Conservation (phyloP, 2,113 vertebrate genomes). For the Acinonyx jubatus region DNA sequence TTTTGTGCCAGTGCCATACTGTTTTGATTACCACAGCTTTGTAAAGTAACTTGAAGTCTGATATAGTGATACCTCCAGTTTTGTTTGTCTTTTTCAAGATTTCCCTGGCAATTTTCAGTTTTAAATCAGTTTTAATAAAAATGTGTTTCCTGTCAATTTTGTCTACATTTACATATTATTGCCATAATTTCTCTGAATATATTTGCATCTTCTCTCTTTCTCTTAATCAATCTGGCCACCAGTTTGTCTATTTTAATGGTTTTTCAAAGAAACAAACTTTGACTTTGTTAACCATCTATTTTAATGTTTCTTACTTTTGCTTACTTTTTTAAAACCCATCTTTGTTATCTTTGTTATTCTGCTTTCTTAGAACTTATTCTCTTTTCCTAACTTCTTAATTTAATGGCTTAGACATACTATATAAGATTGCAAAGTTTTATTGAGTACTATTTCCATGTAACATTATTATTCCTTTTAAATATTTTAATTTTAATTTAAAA, state of each 20-base stretch:
- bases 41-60: background rate
- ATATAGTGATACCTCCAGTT: background rate
- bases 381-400: slow-evolving; percentile 3
- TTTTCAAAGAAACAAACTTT: slow-evolving; percentile 4
- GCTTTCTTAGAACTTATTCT: background rate
- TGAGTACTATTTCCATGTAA: background rate
- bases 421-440: background rate
- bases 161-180: background rate
- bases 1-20: background rate
- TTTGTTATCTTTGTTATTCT: background rate
- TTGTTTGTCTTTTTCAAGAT: background rate
- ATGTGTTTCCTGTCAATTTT: background rate
- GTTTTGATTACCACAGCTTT: background rate
- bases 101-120: background rate
- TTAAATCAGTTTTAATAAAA: background rate
- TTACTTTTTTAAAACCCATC: background rate
- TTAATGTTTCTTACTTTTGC: background rate
- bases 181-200: background rate
- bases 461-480: background rate
- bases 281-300: background rate
- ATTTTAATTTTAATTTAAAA: background rate
- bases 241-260: background rate
- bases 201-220: background rate
- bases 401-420: background rate
- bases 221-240: background rate